Conservation (phyloP, 2,797 vertebrate species). For the Caiman crocodilus region DNA sequence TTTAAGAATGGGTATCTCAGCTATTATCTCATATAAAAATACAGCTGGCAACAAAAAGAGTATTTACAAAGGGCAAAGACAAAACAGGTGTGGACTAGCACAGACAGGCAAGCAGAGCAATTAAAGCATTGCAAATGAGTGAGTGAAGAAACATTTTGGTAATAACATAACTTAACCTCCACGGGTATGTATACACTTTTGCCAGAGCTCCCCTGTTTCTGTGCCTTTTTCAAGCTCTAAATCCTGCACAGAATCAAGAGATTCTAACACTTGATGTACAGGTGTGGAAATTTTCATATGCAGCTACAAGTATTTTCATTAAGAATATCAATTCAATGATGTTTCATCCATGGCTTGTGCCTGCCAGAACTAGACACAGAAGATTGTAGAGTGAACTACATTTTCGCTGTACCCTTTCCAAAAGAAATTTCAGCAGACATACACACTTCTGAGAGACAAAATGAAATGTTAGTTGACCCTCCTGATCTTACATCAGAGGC, state of each 20-base stretch:
- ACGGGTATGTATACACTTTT: too few relatives aligned
- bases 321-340: not conserved
- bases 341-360: too few relatives aligned
- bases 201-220: not conserved
- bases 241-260: not conserved
- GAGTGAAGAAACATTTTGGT: not conserved
- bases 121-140: not conserved
- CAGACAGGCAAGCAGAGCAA: not conserved
- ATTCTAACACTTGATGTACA: not conserved
- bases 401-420: not conserved
- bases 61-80: not conserved
- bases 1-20: not conserved
- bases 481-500: not conserved
- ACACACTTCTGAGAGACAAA: not conserved
- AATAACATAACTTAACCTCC: not conserved
- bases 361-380: too few relatives aligned
- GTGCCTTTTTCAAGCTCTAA: not conserved
- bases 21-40: not conserved
- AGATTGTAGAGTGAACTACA: too few relatives aligned
- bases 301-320: not conserved
- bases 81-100: not conserved
- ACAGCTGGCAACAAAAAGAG: not conserved
- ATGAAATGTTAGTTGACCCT: not conserved
- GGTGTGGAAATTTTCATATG: not conserved
- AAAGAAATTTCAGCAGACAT: not conserved